Evolutionary conservation across 2,113 vertebrate genomes (phyloP), one percentile per base, ranked within the genome.

Genomic region (Thamnaconus septentrionalis): DNA sequence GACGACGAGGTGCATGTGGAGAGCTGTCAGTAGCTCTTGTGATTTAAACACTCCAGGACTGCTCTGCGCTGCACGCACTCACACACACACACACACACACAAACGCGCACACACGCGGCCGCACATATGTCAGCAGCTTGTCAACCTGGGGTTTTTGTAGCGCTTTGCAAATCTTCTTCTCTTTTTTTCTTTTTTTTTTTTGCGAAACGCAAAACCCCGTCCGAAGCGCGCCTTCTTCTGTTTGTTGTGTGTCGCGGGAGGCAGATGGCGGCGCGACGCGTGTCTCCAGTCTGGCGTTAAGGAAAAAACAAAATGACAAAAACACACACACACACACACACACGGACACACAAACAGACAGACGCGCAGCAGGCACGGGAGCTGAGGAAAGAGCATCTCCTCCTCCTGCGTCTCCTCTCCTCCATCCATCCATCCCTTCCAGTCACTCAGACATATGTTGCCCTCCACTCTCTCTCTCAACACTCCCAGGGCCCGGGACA

Each of bases 381-480:
- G 59, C 63, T 57, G 60, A 71, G 45, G 68, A 78, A 75, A 49
- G 68, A 72, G 48, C 76, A 51, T 54, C 58, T 53, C 49, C 18
- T 11, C 46, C 53, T 39, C 56, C 39, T 11, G 7, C 45, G 41
- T 0, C 44, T 49, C 9, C 9, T 50, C 18, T 39, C n/a, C 18
- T 31, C 18, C 18, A 31, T 31, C 18, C 18, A 31, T 31, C 18
- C 18, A 31, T 31, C 18, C 18, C 57, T 11, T 60, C 57, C 60
- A 61, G 45, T 71, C 60, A 68, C 50, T 69, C 67, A 66, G 63
- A 80, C 80, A 83, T 69, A 72, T 74, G 77, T 66, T 60, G 52
- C 50, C 59, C 51, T 66, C 57, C 18, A 10, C n/a, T 8, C 68
- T 18, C 8, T 4, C 5, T 53, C 66, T 61, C 46, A 50, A 45